Conservation (phyloP, 2,797 vertebrate species). For the Sebastes nivosus region DNA sequence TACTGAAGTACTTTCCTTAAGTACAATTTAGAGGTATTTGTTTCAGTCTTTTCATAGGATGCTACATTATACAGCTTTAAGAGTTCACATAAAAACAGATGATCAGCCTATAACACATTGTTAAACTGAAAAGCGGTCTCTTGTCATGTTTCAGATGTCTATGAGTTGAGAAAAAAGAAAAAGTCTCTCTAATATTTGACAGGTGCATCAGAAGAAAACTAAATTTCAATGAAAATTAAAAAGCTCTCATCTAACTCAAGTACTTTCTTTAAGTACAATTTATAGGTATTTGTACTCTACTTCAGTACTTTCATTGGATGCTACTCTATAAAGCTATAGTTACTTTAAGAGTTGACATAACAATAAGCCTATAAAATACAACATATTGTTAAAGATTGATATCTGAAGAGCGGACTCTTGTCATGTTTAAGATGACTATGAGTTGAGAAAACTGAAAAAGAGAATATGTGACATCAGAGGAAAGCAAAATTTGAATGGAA, state of each 20-base stretch:
- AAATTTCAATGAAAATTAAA: too few relatives aligned
- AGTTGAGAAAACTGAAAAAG: neutral
- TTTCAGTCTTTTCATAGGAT: neutral
- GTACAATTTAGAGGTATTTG: neutral
- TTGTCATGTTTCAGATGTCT: neutral
- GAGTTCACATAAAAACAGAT: neutral
- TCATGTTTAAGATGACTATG: neutral
- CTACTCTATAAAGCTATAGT: neutral
- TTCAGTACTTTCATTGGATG: neutral
- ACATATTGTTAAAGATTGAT: neutral
- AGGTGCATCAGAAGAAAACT: neutral
- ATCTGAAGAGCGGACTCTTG: neutral
- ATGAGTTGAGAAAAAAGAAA: neutral
- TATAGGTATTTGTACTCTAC: neutral
- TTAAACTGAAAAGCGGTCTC: neutral
- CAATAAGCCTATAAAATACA: neutral
- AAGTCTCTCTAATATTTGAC: neutral
- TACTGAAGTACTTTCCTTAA: neutral
- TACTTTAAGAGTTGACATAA: neutral
- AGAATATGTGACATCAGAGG: neutral
- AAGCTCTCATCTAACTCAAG: too few relatives aligned
- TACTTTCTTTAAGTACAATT: neutral
- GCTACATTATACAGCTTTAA: neutral
- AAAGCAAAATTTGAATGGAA: neutral
- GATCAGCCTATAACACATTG: neutral